Evolutionary conservation across 1,140 invertebrate species (phyloP), one percentile per base, ranked within the genome.

Genomic region (Drosophila sproati): DNA sequence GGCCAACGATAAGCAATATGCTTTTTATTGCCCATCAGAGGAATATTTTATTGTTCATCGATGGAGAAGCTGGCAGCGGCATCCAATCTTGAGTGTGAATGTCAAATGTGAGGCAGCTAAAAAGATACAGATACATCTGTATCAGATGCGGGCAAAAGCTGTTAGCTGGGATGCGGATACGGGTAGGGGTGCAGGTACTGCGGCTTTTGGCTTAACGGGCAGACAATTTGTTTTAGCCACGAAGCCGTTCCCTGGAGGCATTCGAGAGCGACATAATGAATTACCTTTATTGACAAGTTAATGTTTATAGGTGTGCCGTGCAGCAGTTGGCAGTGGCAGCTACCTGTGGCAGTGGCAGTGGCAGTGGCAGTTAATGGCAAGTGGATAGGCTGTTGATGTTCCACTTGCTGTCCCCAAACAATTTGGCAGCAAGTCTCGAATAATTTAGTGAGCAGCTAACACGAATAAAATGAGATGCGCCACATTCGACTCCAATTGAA

Each of bases 211-310:
- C 63, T 35, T 56, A 56, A 66, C 41, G 48, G 32, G 59, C 61
- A 48, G 76, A 74, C 76, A 70, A 78, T 74, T 77, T 76, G 66
- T 66, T 78, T 66, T 43, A 47, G 63, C 47, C 54, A 47, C 37
- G 54, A 32, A n/a, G 8, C 32, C 69, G 64, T 68, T 74, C 76
- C 66, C 43, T 52, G 57, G 80, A 67, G 78, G 78, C 66, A 86
- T 88, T 88, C 69, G 73, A 82, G 80, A 75, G 86, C 86, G 90
- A 91, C 90, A 91, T 91, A 91, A 91, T 91, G 90, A 91, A 91
- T 91, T 91, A 91, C 90, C 90, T 91, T 91, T 91, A 91, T 91
- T 91, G 90, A 91, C 90, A 91, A 90, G 51, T 91, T 91, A 91
- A 91, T 90, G 89, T 91, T 91, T 91, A 91, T 91, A 77, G 90